These are phyloP conservation scores for Melieria crassipennis DNA, from an alignment of 2,888 invertebrate genomes.

Conservation along the genomic window DNA sequence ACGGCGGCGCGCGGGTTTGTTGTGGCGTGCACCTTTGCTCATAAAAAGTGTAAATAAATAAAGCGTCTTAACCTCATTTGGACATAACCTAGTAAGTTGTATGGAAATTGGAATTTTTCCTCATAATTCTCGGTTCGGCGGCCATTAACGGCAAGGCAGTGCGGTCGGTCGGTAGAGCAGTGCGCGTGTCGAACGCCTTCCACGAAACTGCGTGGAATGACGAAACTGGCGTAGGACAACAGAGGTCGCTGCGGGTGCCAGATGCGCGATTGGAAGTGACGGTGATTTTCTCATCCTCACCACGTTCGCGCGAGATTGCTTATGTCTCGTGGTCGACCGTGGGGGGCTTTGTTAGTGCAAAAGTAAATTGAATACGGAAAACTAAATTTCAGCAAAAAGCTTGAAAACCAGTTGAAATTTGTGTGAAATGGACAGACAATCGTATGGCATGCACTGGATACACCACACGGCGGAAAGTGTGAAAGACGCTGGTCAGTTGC, in stretches of 20 bases:
- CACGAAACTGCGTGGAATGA: too few relatives aligned
- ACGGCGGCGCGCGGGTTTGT: not conserved
- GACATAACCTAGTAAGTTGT: conserved; percentile 50
- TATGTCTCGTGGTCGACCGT: conserved; percentile 22
- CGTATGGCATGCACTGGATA: conserved; percentile 60
- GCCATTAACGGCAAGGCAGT: conserved; percentile 36
- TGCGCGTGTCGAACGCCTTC: too few relatives aligned
- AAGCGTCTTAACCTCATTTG: conserved; percentile 56
- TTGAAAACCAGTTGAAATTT: too few relatives aligned
- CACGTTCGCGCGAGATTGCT: not conserved
- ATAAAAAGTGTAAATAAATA: conserved; percentile 51
- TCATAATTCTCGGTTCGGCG: conserved; percentile 21
- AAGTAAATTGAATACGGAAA: too few relatives aligned
- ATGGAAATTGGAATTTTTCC: conserved; percentile 52
- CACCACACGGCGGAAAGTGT: conserved; percentile 51
- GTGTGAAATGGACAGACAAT: conserved; percentile 46
- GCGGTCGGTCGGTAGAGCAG: not conserved
- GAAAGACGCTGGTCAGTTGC: conserved; percentile 43
- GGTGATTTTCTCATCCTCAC: too few relatives aligned
- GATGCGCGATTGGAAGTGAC: too few relatives aligned
- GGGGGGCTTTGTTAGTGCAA: not conserved
- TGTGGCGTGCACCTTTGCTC: conserved; percentile 11
- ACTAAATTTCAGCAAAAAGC: too few relatives aligned
- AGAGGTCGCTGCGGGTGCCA: too few relatives aligned
- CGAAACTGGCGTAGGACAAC: too few relatives aligned